Evolutionary conservation across 2,888 invertebrate genomes (phyloP), one percentile per base, ranked within the genome.

Genomic region (Nudaria mundana): DNA sequence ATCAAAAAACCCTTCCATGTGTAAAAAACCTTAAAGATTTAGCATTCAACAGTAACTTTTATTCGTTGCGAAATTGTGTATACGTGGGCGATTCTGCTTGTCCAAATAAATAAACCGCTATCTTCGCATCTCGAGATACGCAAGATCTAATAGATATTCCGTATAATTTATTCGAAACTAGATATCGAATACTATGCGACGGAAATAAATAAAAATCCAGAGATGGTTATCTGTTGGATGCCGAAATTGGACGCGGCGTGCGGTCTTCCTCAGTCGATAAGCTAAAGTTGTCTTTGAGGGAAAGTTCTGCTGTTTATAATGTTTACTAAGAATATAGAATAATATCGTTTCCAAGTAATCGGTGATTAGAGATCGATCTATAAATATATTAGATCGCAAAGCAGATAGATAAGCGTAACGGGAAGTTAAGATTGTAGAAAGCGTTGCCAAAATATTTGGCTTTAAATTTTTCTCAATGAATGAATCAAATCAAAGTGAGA

Each of bases 131-230:
- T 68, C 52, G 43, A 68, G 76, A 76, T 76, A 56, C 46, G 61
- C 50, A 56, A 71, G 76, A 75, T 76, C 67, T 61, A 65, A 61
- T 70, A 75, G 74, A 75, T 75, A 44, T 61, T n/a, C n/a, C 53
- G 58, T 63, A 63, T 73, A 71, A 75, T 73, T 75, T 74, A 76
- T 74, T 69, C 62, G 57, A 51, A 58, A 63, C 66, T 75, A 75
- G 71, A 72, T 73, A 66, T 69, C 63, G 64, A 71, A 76, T 70
- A 73, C 70, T 66, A 69, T 68, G 63, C 66, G 54, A 48, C 41
- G 48, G 37, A 56, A 68, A 74, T 78, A 79, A 79, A 80, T 79
- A 77, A 79, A 78, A 78, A 72, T 65, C 56, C 65, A 74, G 73
- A 61, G 73, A 74, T 75, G 44, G 37, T 56, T 73, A 75, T 75